Evolutionary conservation across 2,113 vertebrate species (phyloP).

Genomic region (Phocoena sinus): DNA sequence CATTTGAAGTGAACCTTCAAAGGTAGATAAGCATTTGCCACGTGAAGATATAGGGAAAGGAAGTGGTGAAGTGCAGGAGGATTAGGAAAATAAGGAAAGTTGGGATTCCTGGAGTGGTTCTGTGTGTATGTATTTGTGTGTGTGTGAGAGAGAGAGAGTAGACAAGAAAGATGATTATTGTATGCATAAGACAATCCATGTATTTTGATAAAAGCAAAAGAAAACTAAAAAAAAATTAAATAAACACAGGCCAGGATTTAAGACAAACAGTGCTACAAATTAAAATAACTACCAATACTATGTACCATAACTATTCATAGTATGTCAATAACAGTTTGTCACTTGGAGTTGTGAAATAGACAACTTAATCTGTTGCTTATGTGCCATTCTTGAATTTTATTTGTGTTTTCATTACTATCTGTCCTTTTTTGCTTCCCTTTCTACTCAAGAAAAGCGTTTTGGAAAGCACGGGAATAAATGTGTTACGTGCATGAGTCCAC

Average conservation of each 20-base stretch:
- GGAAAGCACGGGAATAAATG: background rate
- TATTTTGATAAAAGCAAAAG: background rate
- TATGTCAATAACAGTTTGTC: background rate
- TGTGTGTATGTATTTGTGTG: background rate
- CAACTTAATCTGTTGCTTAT: background rate
- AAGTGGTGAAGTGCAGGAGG: background rate
- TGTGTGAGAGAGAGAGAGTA: background rate
- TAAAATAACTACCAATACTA: background rate
- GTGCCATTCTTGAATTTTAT: background rate
- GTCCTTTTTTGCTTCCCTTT: background rate
- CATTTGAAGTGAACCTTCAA: background rate
- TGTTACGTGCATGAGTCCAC: background rate
- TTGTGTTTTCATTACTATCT: background rate
- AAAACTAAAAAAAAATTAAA: background rate
- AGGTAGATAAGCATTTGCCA: background rate
- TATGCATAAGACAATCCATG: accelerated
- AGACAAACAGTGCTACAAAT: background rate
- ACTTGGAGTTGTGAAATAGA: background rate
- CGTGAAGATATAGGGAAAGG: background rate
- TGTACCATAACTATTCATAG: background rate
- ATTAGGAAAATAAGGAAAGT: background rate
- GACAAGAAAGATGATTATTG: background rate
- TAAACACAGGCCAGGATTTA: background rate
- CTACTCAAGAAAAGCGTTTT: background rate
- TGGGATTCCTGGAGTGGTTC: background rate